Evolutionary conservation across 1,140 invertebrate genomes (phyloP).

Genomic region (Coenobita brevimanus): DNA sequence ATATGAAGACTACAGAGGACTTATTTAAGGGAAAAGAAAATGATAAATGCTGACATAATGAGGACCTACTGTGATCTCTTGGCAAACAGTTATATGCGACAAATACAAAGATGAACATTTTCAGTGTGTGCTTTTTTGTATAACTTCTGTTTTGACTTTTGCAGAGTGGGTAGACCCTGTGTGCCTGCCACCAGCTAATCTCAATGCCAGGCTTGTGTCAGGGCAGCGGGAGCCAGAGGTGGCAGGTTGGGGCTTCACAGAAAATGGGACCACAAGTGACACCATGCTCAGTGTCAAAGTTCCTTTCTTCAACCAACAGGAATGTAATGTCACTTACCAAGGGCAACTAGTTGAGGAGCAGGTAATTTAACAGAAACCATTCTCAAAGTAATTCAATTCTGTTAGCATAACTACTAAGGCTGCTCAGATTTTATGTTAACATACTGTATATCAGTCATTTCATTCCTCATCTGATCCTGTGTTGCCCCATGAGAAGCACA

Average conservation of each 20-base stretch:
- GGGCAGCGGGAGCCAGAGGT: not conserved
- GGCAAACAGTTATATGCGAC: not conserved
- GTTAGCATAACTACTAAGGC: no score
- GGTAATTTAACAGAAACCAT: no score
- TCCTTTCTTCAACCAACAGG: not conserved
- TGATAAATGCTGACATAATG: no score
- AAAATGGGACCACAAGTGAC: constrained; percentile 19
- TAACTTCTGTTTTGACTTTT: not conserved
- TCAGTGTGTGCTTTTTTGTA: not conserved
- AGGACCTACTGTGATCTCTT: not conserved
- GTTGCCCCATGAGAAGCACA: no score
- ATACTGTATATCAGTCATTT: no score
- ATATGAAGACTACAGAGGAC: no score
- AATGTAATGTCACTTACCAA: constrained; percentile 18
- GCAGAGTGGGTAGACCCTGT: constrained; percentile 4
- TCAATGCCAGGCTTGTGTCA: not conserved
- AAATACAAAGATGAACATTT: not conserved
- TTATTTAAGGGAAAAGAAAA: no score
- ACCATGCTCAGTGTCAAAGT: not conserved
- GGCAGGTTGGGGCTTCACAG: constrained; percentile 38
- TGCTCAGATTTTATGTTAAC: no score
- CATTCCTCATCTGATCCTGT: no score
- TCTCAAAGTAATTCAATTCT: no score
- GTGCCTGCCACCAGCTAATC: constrained; percentile 14
- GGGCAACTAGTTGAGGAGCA: constrained; percentile 20